Evolutionary conservation across 2,113 vertebrate genomes (phyloP), one percentile per base, ranked within the genome.

Genomic region (Cranoglanis bouderius): DNA sequence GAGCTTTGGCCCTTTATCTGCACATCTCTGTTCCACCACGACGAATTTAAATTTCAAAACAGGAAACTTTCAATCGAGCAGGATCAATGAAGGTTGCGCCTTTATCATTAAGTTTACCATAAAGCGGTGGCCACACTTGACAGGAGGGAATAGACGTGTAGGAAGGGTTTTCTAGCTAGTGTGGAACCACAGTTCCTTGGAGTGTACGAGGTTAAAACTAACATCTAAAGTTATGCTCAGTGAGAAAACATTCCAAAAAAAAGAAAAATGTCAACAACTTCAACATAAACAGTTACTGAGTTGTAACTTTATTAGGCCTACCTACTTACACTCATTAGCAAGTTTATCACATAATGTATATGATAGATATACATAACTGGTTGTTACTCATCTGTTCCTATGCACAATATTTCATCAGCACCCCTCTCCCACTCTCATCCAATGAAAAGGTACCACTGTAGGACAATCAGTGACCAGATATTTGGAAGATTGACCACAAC

Each of bases 1-100:
- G 95, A 94, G 94, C 89, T 90, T 90, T 90, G 93, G 88, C 86
- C 88, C 88, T 90, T 90, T 80, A 90, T 92, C 88, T 88, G 81
- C 38, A 40, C 55, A 67, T 63, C 88, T 87, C 85, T 84, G 32
- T 85, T 82, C 74, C 88, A 85, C 90, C 84, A 77, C 53, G 75
- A 61, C 72, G 53, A 90, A 95, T 96, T 96, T 95, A 93, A 95
- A 96, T 95, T 95, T 96, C 95, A 95, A 95, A 96, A 94, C 94
- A 93, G 91, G 90, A 92, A 92, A 63, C 92, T 93, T 94, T 93
- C 95, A 92, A 95, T 95, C 94, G 94, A 93, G 92, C 89, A 84
- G 93, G 93, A 95, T 94, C 95, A 95, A 92, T 95, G 94, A 93
- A 93, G 93, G 93, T n/a, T 85, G 63, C 49, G 35, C 57, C 89